A percentile compares a stretch with the other conserved stretches of the same genome.
Conservation (phyloP, 1,140 invertebrate genomes). For the Drosophila ohnishii region DNA sequence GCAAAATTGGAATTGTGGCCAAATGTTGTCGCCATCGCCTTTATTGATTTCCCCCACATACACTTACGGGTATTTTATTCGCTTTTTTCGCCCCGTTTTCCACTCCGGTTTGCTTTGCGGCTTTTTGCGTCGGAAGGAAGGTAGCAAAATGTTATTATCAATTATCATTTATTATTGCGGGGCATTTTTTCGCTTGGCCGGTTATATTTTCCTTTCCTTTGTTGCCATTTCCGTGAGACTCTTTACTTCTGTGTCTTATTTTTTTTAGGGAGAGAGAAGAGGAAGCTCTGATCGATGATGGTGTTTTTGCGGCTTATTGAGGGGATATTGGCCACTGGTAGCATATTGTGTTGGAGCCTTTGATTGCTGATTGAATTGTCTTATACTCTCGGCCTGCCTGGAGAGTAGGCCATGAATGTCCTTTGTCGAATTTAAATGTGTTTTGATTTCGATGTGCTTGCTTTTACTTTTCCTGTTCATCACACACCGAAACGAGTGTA, state of each 20-base stretch:
- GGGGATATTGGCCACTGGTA: slow-evolving; percentile 9
- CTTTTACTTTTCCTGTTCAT: slow-evolving; percentile 11
- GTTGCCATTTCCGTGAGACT: slow-evolving; percentile 24
- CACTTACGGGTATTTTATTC: slow-evolving; percentile 53
- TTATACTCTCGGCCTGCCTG: background rate
- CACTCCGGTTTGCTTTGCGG: slow-evolving; percentile 18
- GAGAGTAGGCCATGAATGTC: background rate
- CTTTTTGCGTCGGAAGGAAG: slow-evolving; percentile 61
- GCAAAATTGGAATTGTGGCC: slow-evolving; percentile 75
- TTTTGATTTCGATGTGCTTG: slow-evolving; percentile 14
- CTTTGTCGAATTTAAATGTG: slow-evolving; percentile 17
- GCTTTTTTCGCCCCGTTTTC: slow-evolving; percentile 23
- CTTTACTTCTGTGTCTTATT: slow-evolving; percentile 15
- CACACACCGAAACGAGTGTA: background rate
- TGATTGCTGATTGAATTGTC: slow-evolving; percentile 12
- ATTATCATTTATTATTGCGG: slow-evolving; percentile 78
- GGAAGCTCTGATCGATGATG: slow-evolving; percentile 22
- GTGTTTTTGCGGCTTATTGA: background rate
- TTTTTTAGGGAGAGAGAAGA: background rate
- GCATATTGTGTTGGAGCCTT: slow-evolving; percentile 6
- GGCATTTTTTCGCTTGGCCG: slow-evolving; percentile 45
- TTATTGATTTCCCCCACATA: slow-evolving; percentile 75
- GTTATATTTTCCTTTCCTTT: slow-evolving; percentile 39
- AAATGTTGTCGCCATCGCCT: slow-evolving; percentile 73
- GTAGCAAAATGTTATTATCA: slow-evolving; percentile 77